Conservation (phyloP, 2,113 vertebrate species). For the Aepyceros melampus region DNA sequence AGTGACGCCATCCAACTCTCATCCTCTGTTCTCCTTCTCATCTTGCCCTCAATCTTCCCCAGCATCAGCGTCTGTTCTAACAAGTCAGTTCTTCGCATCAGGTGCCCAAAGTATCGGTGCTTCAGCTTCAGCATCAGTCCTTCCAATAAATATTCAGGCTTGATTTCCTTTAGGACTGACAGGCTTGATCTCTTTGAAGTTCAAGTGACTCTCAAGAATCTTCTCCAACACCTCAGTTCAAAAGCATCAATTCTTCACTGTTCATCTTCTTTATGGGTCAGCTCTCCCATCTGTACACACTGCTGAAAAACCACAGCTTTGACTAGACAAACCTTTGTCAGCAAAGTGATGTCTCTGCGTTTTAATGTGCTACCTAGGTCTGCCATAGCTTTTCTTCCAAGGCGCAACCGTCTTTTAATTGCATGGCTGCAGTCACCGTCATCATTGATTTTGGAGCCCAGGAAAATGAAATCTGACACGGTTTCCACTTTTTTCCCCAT, state of each 20-base stretch:
- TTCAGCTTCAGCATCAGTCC: neutral
- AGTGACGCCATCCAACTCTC: neutral
- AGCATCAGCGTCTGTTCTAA: neutral
- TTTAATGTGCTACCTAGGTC: neutral
- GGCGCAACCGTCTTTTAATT: neutral
- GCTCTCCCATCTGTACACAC: neutral
- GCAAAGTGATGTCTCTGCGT: neutral
- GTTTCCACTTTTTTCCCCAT: neutral
- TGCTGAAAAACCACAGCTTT: neutral
- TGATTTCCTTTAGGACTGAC: neutral
- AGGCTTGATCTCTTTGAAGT: neutral
- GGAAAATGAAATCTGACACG: neutral
- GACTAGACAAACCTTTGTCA: neutral
- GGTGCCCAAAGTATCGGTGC: neutral
- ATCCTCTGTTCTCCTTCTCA: neutral
- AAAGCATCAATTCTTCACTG: neutral
- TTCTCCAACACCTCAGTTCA: neutral
- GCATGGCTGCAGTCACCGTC: neutral
- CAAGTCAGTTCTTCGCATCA: neutral
- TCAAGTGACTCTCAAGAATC: neutral
- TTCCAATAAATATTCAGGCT: neutral
- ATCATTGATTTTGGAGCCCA: neutral
- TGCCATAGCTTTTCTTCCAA: neutral
- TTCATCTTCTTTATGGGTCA: neutral
- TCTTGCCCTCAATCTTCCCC: neutral